Evolutionary conservation across 2,113 vertebrate species (phyloP).

Genomic region (Mobula birostris): DNA sequence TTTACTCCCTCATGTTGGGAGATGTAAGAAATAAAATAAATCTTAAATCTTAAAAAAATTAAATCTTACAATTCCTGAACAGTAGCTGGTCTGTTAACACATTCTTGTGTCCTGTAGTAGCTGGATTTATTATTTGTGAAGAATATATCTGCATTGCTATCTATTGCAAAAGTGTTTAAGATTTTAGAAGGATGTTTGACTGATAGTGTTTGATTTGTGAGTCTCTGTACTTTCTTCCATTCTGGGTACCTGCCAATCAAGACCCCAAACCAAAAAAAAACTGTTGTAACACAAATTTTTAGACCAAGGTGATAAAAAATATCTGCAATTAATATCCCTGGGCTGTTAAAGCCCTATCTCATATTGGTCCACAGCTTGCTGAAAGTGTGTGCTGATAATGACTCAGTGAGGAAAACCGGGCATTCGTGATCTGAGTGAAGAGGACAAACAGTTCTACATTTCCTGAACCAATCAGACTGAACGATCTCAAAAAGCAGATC

Average conservation of each 20-base stretch:
- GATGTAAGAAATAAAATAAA: too few relatives aligned
- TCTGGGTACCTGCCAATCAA: neutral
- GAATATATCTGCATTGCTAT: neutral
- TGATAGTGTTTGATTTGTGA: neutral
- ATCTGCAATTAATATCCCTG: neutral
- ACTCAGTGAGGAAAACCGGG: neutral
- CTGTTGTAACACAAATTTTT: neutral
- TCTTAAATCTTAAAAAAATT: too few relatives aligned
- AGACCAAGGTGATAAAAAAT: neutral
- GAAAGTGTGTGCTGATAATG: neutral
- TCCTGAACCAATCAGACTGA: too few relatives aligned
- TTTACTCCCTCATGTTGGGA: too few relatives aligned
- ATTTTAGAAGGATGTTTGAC: neutral
- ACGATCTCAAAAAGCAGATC: too few relatives aligned
- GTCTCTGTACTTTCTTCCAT: neutral
- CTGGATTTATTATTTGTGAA: neutral
- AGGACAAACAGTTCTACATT: too few relatives aligned
- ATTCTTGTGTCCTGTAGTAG: neutral
- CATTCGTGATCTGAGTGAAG: neutral
- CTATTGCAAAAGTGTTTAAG: neutral
- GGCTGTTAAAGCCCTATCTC: neutral
- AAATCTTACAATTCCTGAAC: neutral
- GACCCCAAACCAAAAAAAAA: neutral
- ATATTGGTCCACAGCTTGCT: neutral
- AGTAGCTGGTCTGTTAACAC: neutral